Evolutionary conservation across 2,113 vertebrate species (phyloP).

Genomic region (Aldabrachelys gigantea): DNA sequence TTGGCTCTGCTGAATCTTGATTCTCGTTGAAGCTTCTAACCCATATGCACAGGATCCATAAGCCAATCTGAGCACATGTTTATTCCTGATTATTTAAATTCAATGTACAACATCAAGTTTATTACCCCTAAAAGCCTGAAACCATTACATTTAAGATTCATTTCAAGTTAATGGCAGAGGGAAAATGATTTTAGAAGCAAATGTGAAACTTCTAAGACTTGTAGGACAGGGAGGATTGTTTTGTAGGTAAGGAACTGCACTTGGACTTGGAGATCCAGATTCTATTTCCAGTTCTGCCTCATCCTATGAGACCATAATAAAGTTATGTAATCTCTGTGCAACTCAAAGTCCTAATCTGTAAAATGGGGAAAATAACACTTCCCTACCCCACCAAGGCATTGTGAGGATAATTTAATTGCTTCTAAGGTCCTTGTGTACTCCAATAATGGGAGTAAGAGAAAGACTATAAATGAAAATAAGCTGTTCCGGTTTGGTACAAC

Average conservation of each 20-base stretch:
- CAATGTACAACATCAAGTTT: fast-evolving
- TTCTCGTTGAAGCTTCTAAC: neutral
- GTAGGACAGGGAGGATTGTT: neutral
- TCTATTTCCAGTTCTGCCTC: neutral
- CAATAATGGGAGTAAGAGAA: neutral
- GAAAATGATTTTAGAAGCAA: neutral
- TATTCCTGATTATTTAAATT: neutral
- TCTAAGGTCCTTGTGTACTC: neutral
- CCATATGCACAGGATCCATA: neutral
- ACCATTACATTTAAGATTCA: neutral
- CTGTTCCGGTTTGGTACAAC: neutral
- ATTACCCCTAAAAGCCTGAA: neutral
- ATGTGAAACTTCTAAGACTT: neutral
- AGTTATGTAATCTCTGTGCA: neutral
- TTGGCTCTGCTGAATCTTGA: neutral
- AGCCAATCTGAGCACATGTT: neutral
- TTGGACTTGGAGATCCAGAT: neutral
- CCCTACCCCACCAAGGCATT: neutral
- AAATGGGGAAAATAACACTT: neutral
- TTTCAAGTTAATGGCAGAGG: neutral
- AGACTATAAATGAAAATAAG: neutral
- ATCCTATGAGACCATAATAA: neutral
- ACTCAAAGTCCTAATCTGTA: neutral
- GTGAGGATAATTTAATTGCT: neutral
- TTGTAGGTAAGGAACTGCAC: neutral